These are phyloP conservation scores for Alloscopus bannaensis DNA, from an alignment of 2,888 invertebrate species.

Conservation along the genomic window DNA sequence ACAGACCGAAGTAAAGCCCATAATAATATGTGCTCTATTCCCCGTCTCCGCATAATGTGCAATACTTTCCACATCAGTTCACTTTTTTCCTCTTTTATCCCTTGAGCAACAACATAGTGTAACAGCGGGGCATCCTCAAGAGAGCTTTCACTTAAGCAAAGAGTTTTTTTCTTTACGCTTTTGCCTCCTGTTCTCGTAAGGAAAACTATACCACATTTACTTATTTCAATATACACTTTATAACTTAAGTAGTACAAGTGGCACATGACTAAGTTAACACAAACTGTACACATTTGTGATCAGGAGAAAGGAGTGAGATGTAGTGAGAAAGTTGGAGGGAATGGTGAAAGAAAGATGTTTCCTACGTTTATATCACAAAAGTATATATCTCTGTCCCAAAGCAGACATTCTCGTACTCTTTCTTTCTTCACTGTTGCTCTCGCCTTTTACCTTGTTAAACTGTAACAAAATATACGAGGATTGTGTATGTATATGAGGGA, in stretches of 20 bases:
- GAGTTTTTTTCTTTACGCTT: constrained; percentile 52
- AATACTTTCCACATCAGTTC: constrained; percentile 70
- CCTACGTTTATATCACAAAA: constrained; percentile 15
- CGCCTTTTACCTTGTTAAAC: constrained; percentile 25
- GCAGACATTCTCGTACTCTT: neutral
- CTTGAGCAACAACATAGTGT: constrained; percentile 61
- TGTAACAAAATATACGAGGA: constrained; percentile 16
- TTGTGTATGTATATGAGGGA: constrained; percentile 26
- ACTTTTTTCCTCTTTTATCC: constrained; percentile 60
- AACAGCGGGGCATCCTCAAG: constrained; percentile 61
- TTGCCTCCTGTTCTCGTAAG: constrained; percentile 42
- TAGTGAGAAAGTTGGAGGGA: neutral
- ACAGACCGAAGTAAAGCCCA: constrained; percentile 50
- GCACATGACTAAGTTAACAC: constrained; percentile 48
- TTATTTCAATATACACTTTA: constrained; percentile 49
- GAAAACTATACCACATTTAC: constrained; percentile 28
- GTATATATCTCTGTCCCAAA: constrained; percentile 18
- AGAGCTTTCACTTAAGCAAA: constrained; percentile 58
- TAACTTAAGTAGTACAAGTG: constrained; percentile 57
- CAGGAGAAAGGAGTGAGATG: constrained; percentile 29
- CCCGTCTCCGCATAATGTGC: constrained; percentile 66
- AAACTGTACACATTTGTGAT: constrained; percentile 19
- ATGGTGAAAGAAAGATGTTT: constrained; percentile 34
- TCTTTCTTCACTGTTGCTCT: constrained; percentile 21
- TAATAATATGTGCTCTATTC: constrained; percentile 63